Conservation (phyloP, 2,113 vertebrate species). For the Thermophis baileyi region DNA sequence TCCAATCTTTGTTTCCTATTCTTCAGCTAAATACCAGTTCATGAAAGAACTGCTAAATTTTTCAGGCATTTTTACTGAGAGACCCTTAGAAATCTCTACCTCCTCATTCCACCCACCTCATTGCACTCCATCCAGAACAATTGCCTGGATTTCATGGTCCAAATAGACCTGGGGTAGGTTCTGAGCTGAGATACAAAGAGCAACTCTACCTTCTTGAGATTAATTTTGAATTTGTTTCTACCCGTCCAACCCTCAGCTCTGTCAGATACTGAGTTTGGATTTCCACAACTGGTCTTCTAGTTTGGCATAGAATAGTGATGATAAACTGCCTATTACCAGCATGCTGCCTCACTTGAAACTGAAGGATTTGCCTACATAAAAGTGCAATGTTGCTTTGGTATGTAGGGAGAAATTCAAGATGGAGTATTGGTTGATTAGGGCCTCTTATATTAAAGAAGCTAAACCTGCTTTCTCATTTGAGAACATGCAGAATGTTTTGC, state of each 20-base stretch:
- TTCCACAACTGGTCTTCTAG: neutral
- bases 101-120: neutral
- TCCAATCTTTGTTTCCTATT: neutral
- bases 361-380: neutral
- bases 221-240: neutral
- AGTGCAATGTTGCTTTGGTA: neutral
- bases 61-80: neutral
- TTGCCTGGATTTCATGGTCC: neutral
- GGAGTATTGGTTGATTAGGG: neutral
- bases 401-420: neutral
- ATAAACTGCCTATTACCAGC: neutral
- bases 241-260: neutral
- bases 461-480: neutral
- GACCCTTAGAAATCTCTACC: neutral
- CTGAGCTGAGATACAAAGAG: neutral
- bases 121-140: neutral
- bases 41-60: neutral
- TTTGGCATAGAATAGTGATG: neutral
- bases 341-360: neutral
- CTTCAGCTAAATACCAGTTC: neutral
- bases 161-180: neutral
- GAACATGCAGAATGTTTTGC: neutral
- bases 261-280: neutral
- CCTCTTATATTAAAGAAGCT: neutral
- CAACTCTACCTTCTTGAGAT: neutral